Evolutionary conservation across 1,140 invertebrate genomes (phyloP), one percentile per base, ranked within the genome.

Genomic region (Drosophila ironensis): DNA sequence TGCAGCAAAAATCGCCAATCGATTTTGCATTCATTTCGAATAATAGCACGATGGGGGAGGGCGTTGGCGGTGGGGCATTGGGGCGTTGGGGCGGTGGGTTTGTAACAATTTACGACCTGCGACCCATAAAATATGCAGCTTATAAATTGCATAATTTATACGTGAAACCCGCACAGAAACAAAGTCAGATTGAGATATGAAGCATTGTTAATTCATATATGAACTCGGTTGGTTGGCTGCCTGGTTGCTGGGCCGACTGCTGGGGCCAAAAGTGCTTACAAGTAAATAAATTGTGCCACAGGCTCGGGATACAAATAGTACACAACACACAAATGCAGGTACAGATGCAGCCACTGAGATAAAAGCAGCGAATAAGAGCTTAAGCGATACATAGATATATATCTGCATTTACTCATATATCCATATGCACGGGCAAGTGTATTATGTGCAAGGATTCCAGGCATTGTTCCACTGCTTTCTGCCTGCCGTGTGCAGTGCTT

Each of bases 91-190:
- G 14, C 30, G 46, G 41, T n/a, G n/a, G n/a, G n/a, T n/a, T n/a
- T n/a, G 40, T 28, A 50, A 68, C 71, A 82, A 82, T 84, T 82
- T 82, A 84, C 53, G 78, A 82, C 56, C 77, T 69, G 70, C 67
- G 74, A 64, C 60, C 60, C 44, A 77, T 69, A 81, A 80, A 84
- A 67, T 73, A 84, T 84, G 68, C 78, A 69, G 77, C 68, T 84
- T 72, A 84, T 81, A 72, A 69, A 72, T 56, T 84, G 78, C 78
- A 81, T 84, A 81, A 84, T 72, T 81, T 81, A 76, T 59, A 63
- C 46, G 40, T 25, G 20, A 59, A 52, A 33, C 19, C 4, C 14
- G 41, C 68, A 35, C 20, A 77, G 50, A 76, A 76, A 77, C 69
- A 77, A 59, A 64, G 48, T 33, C 48, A 52, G 45, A 81, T 64